Conservation (phyloP, 2,888 invertebrate genomes). For the Uropetala carovei region DNA sequence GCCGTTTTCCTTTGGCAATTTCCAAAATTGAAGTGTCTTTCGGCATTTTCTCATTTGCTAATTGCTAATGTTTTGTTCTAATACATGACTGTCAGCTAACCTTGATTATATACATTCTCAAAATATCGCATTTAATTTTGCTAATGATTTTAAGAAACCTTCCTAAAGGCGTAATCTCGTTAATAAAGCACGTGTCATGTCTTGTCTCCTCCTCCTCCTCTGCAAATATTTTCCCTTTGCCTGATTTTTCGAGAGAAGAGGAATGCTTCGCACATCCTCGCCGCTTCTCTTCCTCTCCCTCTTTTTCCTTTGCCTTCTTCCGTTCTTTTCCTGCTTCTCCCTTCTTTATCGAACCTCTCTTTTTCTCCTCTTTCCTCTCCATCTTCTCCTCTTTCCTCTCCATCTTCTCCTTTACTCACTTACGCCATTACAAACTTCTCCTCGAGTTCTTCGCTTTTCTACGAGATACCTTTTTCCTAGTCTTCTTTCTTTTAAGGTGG, state of each 20-base stretch:
- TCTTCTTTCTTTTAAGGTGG: not conserved
- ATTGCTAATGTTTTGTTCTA: no score
- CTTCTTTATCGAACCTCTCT: not conserved
- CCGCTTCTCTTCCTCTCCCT: not conserved
- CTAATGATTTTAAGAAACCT: no score
- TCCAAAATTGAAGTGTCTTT: no score
- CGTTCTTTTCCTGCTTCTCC: not conserved
- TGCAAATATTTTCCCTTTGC: not conserved
- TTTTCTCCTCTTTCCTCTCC: not conserved
- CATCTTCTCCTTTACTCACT: not conserved
- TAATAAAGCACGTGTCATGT: no score
- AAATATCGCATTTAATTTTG: no score
- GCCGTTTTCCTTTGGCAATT: no score
- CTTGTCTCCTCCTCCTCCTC: no score
- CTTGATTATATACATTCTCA: no score
- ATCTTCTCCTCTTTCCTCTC: not conserved
- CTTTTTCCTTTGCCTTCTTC: not conserved
- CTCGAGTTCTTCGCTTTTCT: not conserved
- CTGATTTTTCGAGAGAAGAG: not conserved
- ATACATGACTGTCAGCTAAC: no score
- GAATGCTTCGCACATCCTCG: not conserved
- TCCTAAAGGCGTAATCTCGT: no score
- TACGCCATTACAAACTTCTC: slow-evolving; percentile 36
- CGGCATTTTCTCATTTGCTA: no score
- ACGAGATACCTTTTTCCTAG: not conserved